phyloP scores from a whole-genome alignment of 2,113 vertebrate genomes.

The Dendrocopos noguchii region DNA sequence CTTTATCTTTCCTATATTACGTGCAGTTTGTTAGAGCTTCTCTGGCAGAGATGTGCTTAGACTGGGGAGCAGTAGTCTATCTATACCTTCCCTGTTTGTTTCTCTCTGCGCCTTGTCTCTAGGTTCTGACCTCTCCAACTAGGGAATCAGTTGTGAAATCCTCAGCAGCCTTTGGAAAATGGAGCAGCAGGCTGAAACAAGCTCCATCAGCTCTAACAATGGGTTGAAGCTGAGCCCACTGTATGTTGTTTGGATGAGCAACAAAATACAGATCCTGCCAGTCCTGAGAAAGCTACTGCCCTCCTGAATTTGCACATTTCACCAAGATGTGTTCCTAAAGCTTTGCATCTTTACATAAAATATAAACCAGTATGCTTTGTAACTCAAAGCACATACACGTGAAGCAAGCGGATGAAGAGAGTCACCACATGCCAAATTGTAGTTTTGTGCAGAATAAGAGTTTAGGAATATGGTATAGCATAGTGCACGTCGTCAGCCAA shows the following conservation, averaged over 20 bases:
- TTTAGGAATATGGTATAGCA: neutral
- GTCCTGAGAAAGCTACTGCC: neutral
- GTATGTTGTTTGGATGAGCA: neutral
- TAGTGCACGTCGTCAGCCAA: neutral
- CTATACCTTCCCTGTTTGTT: neutral
- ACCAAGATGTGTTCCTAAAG: neutral
- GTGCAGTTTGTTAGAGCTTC: neutral
- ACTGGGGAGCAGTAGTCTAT: neutral
- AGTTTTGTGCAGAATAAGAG: neutral
- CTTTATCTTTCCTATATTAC: slow-evolving; percentile 14
- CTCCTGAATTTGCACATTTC: neutral
- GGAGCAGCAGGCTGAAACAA: neutral
- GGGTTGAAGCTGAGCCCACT: neutral
- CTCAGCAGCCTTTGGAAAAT: neutral
- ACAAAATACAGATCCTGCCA: neutral
- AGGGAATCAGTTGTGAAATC: neutral
- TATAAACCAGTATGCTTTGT: slow-evolving; percentile 12
- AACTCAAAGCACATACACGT: neutral
- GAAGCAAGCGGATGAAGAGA: neutral
- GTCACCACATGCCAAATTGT: neutral
- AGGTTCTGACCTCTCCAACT: neutral
- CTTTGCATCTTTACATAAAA: neutral
- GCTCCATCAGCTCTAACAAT: neutral
- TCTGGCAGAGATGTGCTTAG: neutral
- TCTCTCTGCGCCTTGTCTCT: neutral